Conservation (phyloP, 92 coral and sea anemone species). For the Desmophyllum pertusum region DNA sequence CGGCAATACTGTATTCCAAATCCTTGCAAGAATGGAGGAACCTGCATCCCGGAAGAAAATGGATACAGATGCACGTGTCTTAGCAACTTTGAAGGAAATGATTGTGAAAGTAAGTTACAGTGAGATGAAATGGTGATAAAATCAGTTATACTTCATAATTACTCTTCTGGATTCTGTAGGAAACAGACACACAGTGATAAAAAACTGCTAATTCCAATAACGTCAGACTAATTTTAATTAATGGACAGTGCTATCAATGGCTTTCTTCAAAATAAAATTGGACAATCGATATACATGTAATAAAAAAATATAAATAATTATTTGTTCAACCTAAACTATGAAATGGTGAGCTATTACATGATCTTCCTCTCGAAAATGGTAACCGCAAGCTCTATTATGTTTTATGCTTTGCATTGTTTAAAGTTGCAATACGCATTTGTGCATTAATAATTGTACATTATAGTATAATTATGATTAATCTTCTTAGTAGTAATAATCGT, state of each 20-base stretch:
- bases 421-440: background rate
- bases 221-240: background rate
- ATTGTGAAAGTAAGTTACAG: slow-evolving; percentile 85
- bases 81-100: slow-evolving; percentile 87
- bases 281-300: no score
- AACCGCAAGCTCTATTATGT: background rate
- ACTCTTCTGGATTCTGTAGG: background rate
- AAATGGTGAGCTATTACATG: background rate
- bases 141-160: background rate
- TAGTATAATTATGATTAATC: no score
- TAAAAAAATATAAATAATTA: no score
- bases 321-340: no score
- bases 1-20: slow-evolving; percentile 90
- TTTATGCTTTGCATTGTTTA: background rate
- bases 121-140: no score
- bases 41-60: slow-evolving; percentile 80
- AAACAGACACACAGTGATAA: background rate
- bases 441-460: background rate
- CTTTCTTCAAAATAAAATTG: no score
- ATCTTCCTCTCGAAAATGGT: background rate
- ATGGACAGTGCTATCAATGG: no score
- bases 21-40: slow-evolving; percentile 98
- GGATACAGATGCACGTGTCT: slow-evolving; percentile 89
- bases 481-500: no score
- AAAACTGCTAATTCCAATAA: no score